These are phyloP conservation scores for Polydrusus pterygomalis DNA, from an alignment of 2,888 invertebrate genomes.

Conservation along the genomic window DNA sequence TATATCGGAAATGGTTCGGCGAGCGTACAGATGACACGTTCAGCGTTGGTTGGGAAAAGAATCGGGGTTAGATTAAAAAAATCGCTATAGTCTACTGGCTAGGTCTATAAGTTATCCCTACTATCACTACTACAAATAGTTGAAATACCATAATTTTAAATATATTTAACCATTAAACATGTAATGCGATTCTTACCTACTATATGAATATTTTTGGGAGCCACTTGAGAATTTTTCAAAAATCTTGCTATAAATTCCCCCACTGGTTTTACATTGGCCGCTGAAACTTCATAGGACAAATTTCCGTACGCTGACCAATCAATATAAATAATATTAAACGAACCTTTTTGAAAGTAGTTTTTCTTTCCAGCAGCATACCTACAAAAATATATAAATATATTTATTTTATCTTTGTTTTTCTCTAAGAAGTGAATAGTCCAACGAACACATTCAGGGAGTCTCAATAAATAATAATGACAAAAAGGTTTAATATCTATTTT, in stretches of 20 bases:
- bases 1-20: too few relatives aligned
- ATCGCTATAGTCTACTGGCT: too few relatives aligned
- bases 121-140: too few relatives aligned
- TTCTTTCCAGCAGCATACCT: slow-evolving; percentile 66
- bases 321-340: slow-evolving; percentile 72
- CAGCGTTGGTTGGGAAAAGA: too few relatives aligned
- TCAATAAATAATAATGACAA: too few relatives aligned
- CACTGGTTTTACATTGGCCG: slow-evolving; percentile 71
- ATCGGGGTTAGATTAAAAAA: too few relatives aligned
- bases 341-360: slow-evolving; percentile 68
- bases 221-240: slow-evolving; percentile 65
- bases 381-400: slow-evolving; percentile 3
- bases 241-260: slow-evolving; percentile 71
- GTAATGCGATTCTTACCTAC: slow-evolving; percentile 66
- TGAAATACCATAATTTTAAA: not conserved
- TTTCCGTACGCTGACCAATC: slow-evolving; percentile 69
- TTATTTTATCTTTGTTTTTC: not conserved
- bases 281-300: slow-evolving; percentile 66
- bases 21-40: too few relatives aligned
- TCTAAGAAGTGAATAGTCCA: not conserved
- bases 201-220: slow-evolving; percentile 69
- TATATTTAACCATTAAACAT: not conserved
- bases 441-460: too few relatives aligned
- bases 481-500: too few relatives aligned
- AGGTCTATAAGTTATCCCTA: not conserved